Percentiles rank a stretch among this genome's conserved stretches.
Conservation (phyloP, 2,797 vertebrate species). For the Squalus acanthias region DNA sequence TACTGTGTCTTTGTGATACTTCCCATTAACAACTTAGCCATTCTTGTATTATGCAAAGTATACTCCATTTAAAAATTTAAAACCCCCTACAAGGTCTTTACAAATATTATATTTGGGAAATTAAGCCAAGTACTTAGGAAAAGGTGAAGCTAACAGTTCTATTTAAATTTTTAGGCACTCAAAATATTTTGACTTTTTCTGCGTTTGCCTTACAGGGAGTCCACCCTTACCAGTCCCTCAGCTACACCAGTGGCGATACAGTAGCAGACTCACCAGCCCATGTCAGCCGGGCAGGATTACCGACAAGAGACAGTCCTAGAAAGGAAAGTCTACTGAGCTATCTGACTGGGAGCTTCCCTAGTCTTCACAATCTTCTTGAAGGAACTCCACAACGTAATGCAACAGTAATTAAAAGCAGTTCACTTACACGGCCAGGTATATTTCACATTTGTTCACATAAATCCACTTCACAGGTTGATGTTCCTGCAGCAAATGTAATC, state of each 20-base stretch:
- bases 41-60: not conserved
- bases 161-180: not conserved
- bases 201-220: constrained; percentile 66
- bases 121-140: not conserved
- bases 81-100: not conserved
- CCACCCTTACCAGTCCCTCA: constrained; percentile 94
- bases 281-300: constrained; percentile 66
- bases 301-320: constrained; percentile 83
- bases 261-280: constrained; percentile 93
- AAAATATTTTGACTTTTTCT: not conserved
- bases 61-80: not conserved
- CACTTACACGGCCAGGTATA: constrained; percentile 85
- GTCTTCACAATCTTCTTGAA: constrained; percentile 91
- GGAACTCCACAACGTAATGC: constrained; percentile 78
- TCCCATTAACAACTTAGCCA: not conserved
- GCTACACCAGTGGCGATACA: constrained; percentile 95
- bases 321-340: constrained; percentile 95
- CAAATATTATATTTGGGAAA: not conserved
- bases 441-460: not conserved
- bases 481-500: not conserved
- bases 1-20: not conserved
- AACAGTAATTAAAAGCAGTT: constrained; percentile 76
- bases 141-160: not conserved
- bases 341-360: constrained; percentile 91
- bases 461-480: not conserved